Base-by-base conservation (phyloP, 1,140 invertebrate species). In the Heliothis virescens region DNA sequence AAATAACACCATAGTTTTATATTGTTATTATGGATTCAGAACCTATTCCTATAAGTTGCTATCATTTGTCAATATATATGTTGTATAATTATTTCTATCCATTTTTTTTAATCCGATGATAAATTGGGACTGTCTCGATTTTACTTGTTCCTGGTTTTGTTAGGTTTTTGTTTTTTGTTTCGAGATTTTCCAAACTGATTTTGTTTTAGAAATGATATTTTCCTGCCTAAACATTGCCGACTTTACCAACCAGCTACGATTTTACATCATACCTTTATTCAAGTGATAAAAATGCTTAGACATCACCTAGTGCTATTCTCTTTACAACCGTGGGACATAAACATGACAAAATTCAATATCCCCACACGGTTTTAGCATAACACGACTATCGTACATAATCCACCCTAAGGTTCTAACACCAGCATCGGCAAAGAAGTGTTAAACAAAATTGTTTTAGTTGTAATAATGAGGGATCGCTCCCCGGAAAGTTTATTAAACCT, bases 1-100 rank as follows among this genome's bases (percentile, higher is more conserved):
- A 93, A 94, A 94, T 92, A 93, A 92, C 90, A 92, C 88, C 67
- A 87, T 88, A 84, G 88, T 83, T 88, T 87, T 85, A 78, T 78
- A 65, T 76, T 76, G 74, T 76, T 76, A 65, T 76, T 76, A 53
- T 76, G 74, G 74, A 76, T 69, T 41, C 62, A 59, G 50, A 41
- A 53, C 29, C 41, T 52, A 77, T 78, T 78, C 75, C 52, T 69
- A 48, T 67, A 69, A 59, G 60, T 47, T 69, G 50, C 62, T 29
- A 53, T 78, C 75, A 78, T 78, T 78, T 78, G 75, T 78, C 75
- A 78, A 78, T 78, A 78, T 59, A 59, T 78, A 53, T 78, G 62
- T 77, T 67, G 41, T 77, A 78, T 57, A 55, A 55, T 67, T 55
- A 78, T 78, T 69, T 78, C 16, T 77, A 41, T 59, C 34, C 16